Evolutionary conservation across 2,888 invertebrate genomes (phyloP).

Genomic region (Lissonota sp.): DNA sequence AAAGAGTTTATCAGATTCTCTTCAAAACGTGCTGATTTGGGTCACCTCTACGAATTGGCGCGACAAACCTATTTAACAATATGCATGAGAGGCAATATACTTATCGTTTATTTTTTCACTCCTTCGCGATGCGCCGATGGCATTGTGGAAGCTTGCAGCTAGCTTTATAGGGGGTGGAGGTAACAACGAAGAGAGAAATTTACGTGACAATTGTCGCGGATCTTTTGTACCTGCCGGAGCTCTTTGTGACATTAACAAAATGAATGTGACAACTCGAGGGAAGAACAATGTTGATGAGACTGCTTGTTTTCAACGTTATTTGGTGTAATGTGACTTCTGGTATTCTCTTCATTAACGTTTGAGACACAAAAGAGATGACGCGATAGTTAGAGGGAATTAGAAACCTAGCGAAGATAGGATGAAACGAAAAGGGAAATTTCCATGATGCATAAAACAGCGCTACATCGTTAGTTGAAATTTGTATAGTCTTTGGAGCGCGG

Average conservation of each 20-base stretch:
- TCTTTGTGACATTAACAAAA: slow-evolving; percentile 33
- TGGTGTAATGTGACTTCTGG: slow-evolving; percentile 22
- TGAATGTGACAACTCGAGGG: slow-evolving; percentile 13
- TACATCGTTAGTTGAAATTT: not conserved
- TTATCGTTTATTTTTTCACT: slow-evolving; percentile 2
- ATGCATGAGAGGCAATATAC: too few species aligned
- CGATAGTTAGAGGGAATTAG: not conserved
- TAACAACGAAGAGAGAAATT: slow-evolving; percentile 23
- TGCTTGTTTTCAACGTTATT: slow-evolving; percentile 13
- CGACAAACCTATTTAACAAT: too few species aligned
- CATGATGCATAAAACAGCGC: not conserved
- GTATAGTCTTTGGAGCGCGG: too few species aligned
- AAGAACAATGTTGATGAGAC: slow-evolving; percentile 46
- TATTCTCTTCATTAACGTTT: slow-evolving; percentile 33
- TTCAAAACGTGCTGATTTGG: too few species aligned
- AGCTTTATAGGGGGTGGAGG: not conserved
- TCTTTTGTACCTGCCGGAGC: slow-evolving; percentile 14
- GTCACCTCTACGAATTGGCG: too few species aligned
- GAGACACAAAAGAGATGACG: slow-evolving; percentile 22
- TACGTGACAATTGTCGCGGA: slow-evolving; percentile 27
- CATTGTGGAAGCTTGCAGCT: too few species aligned
- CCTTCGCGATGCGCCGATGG: not conserved
- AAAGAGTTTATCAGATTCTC: too few species aligned
- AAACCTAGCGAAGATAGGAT: not conserved
- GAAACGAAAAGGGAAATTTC: not conserved